These are phyloP conservation scores for Phalera bucephala DNA, from an alignment of 2,888 invertebrate genomes.

Conservation along the genomic window DNA sequence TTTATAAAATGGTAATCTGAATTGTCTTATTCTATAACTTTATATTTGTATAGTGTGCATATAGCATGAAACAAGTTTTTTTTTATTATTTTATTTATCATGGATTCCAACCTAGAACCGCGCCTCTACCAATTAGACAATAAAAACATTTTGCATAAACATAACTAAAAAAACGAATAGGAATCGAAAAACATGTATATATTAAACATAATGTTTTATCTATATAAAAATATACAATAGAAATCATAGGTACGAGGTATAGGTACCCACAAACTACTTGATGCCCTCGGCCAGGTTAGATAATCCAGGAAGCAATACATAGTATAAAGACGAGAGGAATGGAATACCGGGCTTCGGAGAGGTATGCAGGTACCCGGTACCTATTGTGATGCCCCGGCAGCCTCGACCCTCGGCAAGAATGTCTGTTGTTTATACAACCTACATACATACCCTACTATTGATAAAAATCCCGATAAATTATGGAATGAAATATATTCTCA, in stretches of 20 bases:
- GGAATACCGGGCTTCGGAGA: conserved; percentile 27
- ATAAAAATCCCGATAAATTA: conserved; percentile 26
- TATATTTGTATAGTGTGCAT: too few relatives aligned
- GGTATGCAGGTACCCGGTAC: conserved; percentile 35
- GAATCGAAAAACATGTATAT: too few relatives aligned
- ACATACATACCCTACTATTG: conserved; percentile 28
- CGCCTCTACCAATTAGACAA: too few relatives aligned
- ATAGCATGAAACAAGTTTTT: too few relatives aligned
- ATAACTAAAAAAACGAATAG: too few relatives aligned
- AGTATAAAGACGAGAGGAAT: conserved; percentile 37
- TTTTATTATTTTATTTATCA: too few relatives aligned
- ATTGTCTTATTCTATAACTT: too few relatives aligned
- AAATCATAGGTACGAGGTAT: background rate
- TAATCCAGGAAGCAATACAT: conserved; percentile 36
- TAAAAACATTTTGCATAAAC: too few relatives aligned
- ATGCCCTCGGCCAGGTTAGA: conserved; percentile 27
- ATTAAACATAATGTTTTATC: too few relatives aligned
- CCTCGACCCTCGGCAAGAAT: conserved; percentile 31
- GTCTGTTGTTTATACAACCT: conserved; percentile 32
- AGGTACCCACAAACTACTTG: background rate
- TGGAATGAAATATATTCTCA: conserved; percentile 5
- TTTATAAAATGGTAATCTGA: too few relatives aligned
- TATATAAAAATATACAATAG: background rate
- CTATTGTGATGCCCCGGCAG: conserved; percentile 27
- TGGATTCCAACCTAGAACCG: too few relatives aligned